A percentile compares a stretch with the other conserved stretches of the same genome.
These are phyloP conservation scores for Upupa epops DNA, from an alignment of 2,113 vertebrate genomes.

Conservation along the genomic window DNA sequence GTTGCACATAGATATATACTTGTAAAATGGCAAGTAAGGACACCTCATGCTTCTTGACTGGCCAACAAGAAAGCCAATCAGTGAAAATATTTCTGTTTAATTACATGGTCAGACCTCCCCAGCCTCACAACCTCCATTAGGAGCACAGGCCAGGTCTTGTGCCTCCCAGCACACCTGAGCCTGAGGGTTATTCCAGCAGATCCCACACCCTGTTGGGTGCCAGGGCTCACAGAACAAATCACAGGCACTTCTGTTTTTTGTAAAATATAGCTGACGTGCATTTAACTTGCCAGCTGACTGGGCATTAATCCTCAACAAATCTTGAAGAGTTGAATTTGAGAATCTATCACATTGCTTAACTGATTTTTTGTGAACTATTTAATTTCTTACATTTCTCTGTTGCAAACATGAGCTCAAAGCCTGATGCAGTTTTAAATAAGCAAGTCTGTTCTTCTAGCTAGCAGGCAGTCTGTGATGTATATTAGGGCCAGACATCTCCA, in stretches of 20 bases:
- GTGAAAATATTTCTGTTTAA: not conserved
- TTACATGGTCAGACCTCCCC: not conserved
- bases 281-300: not conserved
- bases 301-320: not conserved
- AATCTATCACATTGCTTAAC: not conserved
- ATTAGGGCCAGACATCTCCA: constrained; percentile 10
- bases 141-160: not conserved
- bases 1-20: not conserved
- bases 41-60: not conserved
- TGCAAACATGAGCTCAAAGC: not conserved
- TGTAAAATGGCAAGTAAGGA: not conserved
- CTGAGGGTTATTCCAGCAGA: not conserved
- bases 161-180: not conserved
- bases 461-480: not conserved
- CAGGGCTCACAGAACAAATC: not conserved
- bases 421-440: constrained; percentile 39
- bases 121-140: not conserved
- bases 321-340: not conserved
- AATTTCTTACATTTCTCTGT: not conserved
- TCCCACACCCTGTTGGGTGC: not conserved
- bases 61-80: not conserved
- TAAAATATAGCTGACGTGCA: not conserved
- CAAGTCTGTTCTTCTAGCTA: constrained; percentile 59
- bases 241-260: fast-evolving
- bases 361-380: not conserved